These are phyloP conservation scores for Lottia scabra DNA, from an alignment of 2,888 invertebrate species.

Conservation along the genomic window DNA sequence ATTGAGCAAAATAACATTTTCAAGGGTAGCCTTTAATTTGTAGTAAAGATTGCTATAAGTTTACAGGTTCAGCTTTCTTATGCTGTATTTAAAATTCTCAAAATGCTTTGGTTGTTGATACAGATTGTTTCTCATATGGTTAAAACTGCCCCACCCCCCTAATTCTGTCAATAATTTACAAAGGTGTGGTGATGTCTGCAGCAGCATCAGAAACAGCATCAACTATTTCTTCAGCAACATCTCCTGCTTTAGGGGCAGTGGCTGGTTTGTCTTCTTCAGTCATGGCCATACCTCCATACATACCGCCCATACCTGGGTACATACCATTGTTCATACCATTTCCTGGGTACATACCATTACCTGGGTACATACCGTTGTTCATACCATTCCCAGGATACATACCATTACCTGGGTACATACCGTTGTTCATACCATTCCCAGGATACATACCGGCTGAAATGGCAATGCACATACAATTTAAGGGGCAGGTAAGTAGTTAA, in stretches of 20 bases:
- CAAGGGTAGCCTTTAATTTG: no score
- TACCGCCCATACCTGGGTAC: not conserved
- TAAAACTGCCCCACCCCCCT: no score
- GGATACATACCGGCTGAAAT: no score
- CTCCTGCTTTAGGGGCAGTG: not conserved
- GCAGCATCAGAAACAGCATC: not conserved
- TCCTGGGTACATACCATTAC: not conserved
- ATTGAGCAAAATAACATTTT: no score
- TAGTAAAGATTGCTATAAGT: no score
- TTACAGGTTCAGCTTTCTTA: no score
- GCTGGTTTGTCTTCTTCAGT: not conserved
- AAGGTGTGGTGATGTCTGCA: not conserved
- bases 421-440: no score
- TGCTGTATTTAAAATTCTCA: no score
- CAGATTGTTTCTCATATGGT: no score
- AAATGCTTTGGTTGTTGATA: no score
- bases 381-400: not conserved
- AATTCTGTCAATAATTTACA: not conserved
- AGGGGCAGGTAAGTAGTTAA: no score
- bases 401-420: not conserved
- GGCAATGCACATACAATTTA: no score
- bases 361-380: not conserved
- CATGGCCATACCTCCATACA: not conserved
- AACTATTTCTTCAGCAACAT: not conserved
- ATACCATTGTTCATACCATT: constrained; percentile 1